Evolutionary conservation across 2,113 vertebrate genomes (phyloP).

Genomic region (Formicarius rufipectus): DNA sequence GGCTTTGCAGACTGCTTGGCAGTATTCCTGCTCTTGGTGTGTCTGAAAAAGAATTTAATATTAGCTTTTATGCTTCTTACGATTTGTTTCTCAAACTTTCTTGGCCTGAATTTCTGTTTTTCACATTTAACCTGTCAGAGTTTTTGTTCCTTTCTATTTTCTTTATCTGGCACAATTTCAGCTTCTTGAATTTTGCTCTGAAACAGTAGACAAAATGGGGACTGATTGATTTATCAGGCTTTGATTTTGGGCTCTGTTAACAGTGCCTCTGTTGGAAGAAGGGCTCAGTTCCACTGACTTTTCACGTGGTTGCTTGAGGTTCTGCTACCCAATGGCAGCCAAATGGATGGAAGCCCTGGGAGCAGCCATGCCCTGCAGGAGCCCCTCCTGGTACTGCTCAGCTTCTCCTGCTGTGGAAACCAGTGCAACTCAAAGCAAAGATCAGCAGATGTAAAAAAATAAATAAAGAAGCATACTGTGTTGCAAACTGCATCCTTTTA

Average conservation of each 20-base stretch:
- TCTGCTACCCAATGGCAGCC: not conserved
- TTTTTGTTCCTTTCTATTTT: not conserved
- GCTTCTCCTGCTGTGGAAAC: not conserved
- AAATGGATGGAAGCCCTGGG: not conserved
- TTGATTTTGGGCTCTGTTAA: not conserved
- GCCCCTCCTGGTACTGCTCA: not conserved
- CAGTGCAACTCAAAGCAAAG: not conserved
- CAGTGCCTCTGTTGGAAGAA: not conserved
- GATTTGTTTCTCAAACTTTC: slow-evolving; percentile 28
- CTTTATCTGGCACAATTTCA: not conserved
- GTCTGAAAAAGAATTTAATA: slow-evolving; percentile 48
- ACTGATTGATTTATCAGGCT: slow-evolving; percentile 10
- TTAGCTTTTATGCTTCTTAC: slow-evolving; percentile 8
- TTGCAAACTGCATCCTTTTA: not conserved
- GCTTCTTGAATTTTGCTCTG: not conserved
- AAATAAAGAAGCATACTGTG: not conserved
- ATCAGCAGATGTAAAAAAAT: not conserved
- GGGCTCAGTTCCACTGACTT: not conserved
- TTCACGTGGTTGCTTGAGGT: not conserved
- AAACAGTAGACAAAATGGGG: not conserved
- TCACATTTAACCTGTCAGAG: slow-evolving; percentile 39
- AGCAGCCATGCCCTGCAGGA: accelerated
- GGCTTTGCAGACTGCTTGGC: slow-evolving; percentile 33
- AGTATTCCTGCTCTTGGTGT: slow-evolving; percentile 3
- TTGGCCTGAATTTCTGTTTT: slow-evolving; percentile 30